These are phyloP conservation scores for Polyommatus icarus DNA, from an alignment of 2,888 invertebrate genomes.

Conservation along the genomic window DNA sequence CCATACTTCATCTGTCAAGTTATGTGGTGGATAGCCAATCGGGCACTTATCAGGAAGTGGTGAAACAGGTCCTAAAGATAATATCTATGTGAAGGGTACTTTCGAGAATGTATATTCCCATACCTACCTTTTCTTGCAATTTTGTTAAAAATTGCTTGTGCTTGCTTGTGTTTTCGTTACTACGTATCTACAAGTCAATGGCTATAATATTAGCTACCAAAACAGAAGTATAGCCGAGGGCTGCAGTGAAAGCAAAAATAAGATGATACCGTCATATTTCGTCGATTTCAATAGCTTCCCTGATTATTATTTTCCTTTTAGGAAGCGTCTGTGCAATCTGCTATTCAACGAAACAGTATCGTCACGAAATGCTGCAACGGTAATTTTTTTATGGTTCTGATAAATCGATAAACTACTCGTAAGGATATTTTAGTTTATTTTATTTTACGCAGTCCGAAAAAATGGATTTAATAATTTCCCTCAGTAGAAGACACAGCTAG, in stretches of 20 bases:
- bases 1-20: too few species aligned
- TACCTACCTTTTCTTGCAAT: too few species aligned
- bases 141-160: not conserved
- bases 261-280: constrained; percentile 2
- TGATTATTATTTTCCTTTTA: constrained; percentile 23
- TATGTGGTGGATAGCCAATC: not conserved
- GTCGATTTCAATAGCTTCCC: constrained; percentile 15
- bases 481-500: too few species aligned
- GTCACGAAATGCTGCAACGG: not conserved
- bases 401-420: not conserved
- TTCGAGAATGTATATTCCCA: too few species aligned
- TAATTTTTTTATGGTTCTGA: not conserved
- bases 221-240: not conserved
- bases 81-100: too few species aligned
- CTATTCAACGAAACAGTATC: not conserved
- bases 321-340: not conserved
- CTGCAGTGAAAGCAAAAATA: not conserved
- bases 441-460: too few species aligned
- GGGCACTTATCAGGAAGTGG: too few species aligned
- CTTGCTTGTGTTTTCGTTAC: not conserved
- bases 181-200: not conserved
- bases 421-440: too few species aligned
- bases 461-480: too few species aligned
- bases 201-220: not conserved
- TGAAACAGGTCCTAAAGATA: not conserved